Conservation (phyloP, 2,888 invertebrate species). For the Lithophane socia region DNA sequence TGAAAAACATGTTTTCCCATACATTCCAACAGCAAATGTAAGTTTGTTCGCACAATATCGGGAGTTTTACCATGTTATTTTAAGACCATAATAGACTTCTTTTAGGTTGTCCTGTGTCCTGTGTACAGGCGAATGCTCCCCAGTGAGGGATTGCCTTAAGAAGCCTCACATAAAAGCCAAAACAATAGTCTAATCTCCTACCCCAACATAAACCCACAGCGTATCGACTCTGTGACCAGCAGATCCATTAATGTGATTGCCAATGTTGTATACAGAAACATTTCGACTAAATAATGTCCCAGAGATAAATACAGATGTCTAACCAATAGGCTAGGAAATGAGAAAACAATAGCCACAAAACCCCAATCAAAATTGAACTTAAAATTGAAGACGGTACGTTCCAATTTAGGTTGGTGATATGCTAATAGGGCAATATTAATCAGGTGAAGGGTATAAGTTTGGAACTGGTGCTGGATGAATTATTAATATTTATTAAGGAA, state of each 20-base stretch:
- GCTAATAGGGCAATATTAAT: conserved; percentile 48
- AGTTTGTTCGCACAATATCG: too few relatives aligned
- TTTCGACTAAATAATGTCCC: conserved; percentile 56
- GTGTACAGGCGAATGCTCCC: too few relatives aligned
- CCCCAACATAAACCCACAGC: conserved; percentile 17
- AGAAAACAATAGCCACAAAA: conserved; percentile 34
- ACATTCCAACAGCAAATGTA: too few relatives aligned
- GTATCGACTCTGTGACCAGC: conserved; percentile 27
- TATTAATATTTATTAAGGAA: conserved; percentile 48
- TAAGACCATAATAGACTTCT: too few relatives aligned
- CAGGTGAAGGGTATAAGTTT: conserved; percentile 34
- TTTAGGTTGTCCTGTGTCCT: too few relatives aligned
- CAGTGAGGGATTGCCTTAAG: neutral
- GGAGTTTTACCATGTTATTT: too few relatives aligned
- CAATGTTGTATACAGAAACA: conserved; percentile 50
- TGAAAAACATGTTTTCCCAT: too few relatives aligned
- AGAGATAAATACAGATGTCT: conserved; percentile 53
- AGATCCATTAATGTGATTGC: conserved; percentile 63
- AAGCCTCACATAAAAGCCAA: conserved; percentile 6
- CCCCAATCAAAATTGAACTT: conserved; percentile 37
- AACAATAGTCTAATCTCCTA: conserved; percentile 3
- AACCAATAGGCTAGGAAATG: conserved; percentile 40
- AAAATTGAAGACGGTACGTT: neutral
- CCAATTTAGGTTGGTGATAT: conserved; percentile 4
- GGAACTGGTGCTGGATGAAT: conserved; percentile 43